Base-by-base conservation (phyloP, 2,113 vertebrate genomes). In the Rattus rattus region DNA sequence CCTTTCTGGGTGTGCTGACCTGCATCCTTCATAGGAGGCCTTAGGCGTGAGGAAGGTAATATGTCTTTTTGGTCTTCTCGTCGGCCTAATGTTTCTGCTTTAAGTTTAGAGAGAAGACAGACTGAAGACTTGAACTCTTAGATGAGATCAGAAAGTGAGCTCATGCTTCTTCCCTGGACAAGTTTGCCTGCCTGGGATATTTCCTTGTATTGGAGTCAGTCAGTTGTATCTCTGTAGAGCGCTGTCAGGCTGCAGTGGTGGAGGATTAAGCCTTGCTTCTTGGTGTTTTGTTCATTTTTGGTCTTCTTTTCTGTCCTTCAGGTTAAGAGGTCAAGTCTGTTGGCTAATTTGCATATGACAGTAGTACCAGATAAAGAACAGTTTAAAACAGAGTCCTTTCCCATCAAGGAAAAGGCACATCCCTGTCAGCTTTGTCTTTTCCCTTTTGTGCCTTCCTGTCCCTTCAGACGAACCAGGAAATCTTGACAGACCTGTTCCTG, bases 81-180 rank as follows among this genome's bases (percentile, higher is more conserved):
- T 77, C 28, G 75, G 49, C 39, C 75, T 85, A 5, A n/a, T 70
- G 52, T 28, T 70, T 76, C 75, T 91, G 49, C 67, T 33, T 59
- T 72, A 7, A 47, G n/a, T 90, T 95, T 81, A 80, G 84, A 85
- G 72, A n/a, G 88, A 26, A 20, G n/a, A 91, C 20, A 67, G 65
- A 92, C 43, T 7, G 11, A 92, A 59, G 59, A 65, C 79, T 76
- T 93, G 47, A 65, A 59, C 36, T 85, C 89, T 22, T 36, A 54
- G 36, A 33, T 67, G 36, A 75, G 52, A 39, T 30, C 39, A 30
- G 90, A 91, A 94, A 73, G 43, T 88, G 65, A 56, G 24, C 47
- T 30, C 17, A 85, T 85, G 59, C 47, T 54, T 0, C 61, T 70
- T 36, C 56, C 69, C 54, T 75, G 72, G 28, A 47, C 2, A 9